Evolutionary conservation across 2,113 vertebrate genomes (phyloP).

Genomic region (Acanthochromis polyacanthus): DNA sequence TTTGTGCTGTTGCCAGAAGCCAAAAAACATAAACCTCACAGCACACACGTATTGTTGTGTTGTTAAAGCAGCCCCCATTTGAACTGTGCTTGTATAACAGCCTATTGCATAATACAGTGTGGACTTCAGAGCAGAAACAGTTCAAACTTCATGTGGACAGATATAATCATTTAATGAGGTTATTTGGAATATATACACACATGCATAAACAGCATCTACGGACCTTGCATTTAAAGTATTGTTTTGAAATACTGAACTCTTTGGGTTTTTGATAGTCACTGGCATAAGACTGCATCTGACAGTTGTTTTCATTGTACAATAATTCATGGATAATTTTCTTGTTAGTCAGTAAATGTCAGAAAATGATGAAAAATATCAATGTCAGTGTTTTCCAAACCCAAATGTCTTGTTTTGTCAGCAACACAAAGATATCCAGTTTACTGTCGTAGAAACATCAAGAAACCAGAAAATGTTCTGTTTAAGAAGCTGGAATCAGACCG

Average conservation of each 20-base stretch:
- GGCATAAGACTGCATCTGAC: neutral
- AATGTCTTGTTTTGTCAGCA: no score
- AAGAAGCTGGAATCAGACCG: no score
- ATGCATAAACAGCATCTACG: no score
- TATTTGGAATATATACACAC: no score
- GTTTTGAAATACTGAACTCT: neutral
- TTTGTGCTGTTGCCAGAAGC: slow-evolving; percentile 15
- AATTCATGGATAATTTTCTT: no score
- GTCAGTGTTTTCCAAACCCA: no score
- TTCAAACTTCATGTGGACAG: neutral
- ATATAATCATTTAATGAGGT: neutral
- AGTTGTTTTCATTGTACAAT: no score
- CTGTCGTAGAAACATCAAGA: no score
- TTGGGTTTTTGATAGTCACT: neutral
- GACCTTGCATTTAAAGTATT: neutral
- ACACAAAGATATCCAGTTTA: no score
- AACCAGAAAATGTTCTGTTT: no score
- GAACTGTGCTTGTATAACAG: slow-evolving; percentile 17
- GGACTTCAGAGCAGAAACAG: neutral
- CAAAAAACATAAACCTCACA: slow-evolving; percentile 3
- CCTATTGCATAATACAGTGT: slow-evolving; percentile 5
- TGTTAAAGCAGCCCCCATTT: slow-evolving; percentile 8
- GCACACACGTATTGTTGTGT: slow-evolving; percentile 1
- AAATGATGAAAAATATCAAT: no score
- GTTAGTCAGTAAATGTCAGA: no score